phyloP scores from a whole-genome alignment of 2,797 vertebrate species.

The Diplodus sargus region DNA sequence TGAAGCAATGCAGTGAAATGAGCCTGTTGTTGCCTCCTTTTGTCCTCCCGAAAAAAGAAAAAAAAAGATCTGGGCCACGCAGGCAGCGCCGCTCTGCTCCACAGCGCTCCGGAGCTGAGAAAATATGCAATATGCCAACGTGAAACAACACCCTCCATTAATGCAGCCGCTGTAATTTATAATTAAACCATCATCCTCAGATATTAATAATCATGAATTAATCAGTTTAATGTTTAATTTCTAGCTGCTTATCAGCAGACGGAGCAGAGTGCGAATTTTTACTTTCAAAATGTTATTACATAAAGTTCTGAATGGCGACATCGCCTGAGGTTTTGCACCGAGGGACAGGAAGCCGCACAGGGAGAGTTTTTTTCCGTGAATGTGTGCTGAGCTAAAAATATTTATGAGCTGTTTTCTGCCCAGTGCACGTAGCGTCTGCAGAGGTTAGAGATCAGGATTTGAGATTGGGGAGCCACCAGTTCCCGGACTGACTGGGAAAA shows the following conservation, averaged over 20 bases:
- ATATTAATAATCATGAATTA: conserved; percentile 33
- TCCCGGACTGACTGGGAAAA: conserved; percentile 47
- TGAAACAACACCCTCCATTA: conserved; percentile 27
- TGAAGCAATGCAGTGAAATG: conserved; percentile 43
- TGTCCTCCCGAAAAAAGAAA: conserved; percentile 6
- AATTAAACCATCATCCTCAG: conserved; percentile 35
- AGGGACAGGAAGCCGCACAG: not conserved
- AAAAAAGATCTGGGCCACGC: conserved; percentile 38
- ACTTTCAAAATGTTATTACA: conserved; percentile 9
- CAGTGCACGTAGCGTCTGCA: conserved; percentile 15
- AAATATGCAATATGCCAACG: not conserved
- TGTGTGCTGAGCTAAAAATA: conserved; percentile 32
- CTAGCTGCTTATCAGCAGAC: conserved; percentile 2
- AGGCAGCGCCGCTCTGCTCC: conserved; percentile 26
- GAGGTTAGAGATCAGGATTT: conserved; percentile 46
- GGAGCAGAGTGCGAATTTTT: conserved; percentile 11
- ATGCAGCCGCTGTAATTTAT: conserved; percentile 29
- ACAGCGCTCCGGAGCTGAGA: conserved; percentile 20
- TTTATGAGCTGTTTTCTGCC: conserved; percentile 19
- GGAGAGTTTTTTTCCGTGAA: conserved; percentile 1
- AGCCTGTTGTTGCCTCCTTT: conserved; percentile 52
- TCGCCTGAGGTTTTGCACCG: not conserved
- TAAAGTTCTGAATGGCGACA: not conserved
- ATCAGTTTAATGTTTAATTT: conserved; percentile 38
- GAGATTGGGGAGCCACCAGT: conserved; percentile 42